Conservation (phyloP, 1,140 invertebrate species). For the Hycleus cichorii region DNA sequence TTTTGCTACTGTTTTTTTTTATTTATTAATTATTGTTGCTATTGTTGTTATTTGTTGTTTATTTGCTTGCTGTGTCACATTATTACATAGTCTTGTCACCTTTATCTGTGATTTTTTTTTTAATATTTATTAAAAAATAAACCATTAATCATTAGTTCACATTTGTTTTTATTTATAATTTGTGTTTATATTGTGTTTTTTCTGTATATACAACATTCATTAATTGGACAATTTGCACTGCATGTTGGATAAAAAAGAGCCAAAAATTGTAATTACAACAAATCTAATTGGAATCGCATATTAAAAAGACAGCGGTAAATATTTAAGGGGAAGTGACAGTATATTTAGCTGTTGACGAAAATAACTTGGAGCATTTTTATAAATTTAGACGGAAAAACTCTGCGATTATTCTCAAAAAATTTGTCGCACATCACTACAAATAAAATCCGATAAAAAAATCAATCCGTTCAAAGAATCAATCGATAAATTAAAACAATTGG, state of each 20-base stretch:
- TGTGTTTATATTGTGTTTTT: constrained; percentile 4
- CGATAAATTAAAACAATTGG: too few species aligned
- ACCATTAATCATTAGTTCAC: constrained; percentile 17
- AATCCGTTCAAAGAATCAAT: too few species aligned
- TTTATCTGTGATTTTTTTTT: constrained; percentile 12
- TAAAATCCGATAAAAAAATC: too few species aligned
- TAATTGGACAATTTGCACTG: constrained; percentile 12
- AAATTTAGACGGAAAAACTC: too few species aligned
- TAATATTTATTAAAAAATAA: constrained; percentile 16
- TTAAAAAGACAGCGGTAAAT: too few species aligned
- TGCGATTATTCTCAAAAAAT: too few species aligned
- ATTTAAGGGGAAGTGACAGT: too few species aligned
- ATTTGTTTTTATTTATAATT: constrained; percentile 14
- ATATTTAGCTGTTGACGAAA: too few species aligned
- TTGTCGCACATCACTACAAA: too few species aligned
- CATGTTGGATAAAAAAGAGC: not conserved
- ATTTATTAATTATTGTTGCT: not conserved
- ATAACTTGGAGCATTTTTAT: too few species aligned
- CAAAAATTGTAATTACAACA: too few species aligned
- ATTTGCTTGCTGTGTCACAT: constrained; percentile 12
- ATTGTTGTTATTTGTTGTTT: not conserved
- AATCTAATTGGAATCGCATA: too few species aligned
- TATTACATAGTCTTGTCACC: constrained; percentile 14
- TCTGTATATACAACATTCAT: not conserved
- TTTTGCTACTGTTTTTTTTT: constrained; percentile 1